phyloP scores from a whole-genome alignment of 2,797 vertebrate species.

The Prionace glauca region DNA sequence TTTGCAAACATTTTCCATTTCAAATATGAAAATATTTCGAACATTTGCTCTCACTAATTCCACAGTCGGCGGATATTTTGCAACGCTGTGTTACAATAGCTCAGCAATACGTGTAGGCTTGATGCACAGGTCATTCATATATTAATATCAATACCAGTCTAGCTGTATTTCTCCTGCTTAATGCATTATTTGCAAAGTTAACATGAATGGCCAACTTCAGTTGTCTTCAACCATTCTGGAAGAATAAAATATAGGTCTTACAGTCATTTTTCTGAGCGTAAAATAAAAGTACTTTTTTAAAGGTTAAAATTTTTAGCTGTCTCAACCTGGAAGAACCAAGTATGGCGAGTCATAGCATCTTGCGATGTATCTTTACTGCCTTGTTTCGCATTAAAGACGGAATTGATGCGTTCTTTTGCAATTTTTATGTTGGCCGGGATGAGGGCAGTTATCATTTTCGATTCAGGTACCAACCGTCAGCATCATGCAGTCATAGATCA shows the following conservation, averaged over 20 bases:
- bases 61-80: not conserved
- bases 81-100: not conserved
- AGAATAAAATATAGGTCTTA: not conserved
- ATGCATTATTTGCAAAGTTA: not conserved
- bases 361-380: not conserved
- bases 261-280: not conserved
- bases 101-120: not conserved
- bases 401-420: not conserved
- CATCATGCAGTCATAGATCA: not conserved
- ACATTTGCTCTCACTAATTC: not conserved
- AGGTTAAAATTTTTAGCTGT: too few species aligned
- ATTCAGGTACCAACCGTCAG: not conserved
- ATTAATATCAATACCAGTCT: not conserved
- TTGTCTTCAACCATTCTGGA: not conserved
- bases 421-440: not conserved
- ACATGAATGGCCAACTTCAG: not conserved
- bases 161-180: not conserved
- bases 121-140: too few species aligned
- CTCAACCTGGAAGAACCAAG: too few species aligned
- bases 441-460: not conserved
- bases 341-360: not conserved
- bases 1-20: not conserved
- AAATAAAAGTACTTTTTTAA: too few species aligned
- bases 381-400: not conserved
- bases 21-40: not conserved